Evolutionary conservation across 2,888 invertebrate genomes (phyloP), one percentile per base, ranked within the genome.

Genomic region (Pheosia gnoma): DNA sequence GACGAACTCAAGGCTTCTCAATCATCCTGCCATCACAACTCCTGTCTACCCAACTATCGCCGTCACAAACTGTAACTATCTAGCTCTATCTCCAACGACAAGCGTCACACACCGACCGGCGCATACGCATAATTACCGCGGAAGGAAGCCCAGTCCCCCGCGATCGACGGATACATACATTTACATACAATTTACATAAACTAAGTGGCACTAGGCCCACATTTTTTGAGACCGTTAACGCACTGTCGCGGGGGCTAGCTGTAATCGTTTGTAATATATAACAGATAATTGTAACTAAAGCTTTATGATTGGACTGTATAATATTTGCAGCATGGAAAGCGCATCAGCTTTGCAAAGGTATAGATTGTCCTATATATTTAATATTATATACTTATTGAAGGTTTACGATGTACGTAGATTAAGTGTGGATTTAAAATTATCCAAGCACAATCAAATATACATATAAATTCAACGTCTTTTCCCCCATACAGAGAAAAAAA

Each of bases 81-180:
- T 25, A 11, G 9, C 53, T 6, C 13, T 55, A 55, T 55, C 39
- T n/a, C 39, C n/a, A 39, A 55, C 39, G 55, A 55, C 55, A 55
- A 3, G 55, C 39, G 53, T 54, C 53, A 54, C 55, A 55, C 55
- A 55, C 55, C 38, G 55, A 39, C 38, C 54, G 58, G 55, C 37
- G 60, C 51, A 56, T 54, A 57, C 57, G 57, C 64, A 66, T 66
- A 63, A 68, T 68, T 65, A 66, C 58, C 58, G 61, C 68, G 71
- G 71, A 71, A 71, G 71, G 71, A 71, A 68, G 63, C 61, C 51
- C 60, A 51, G 61, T 62, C 71, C 67, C 52, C 57, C 51, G 52
- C 58, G 60, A 57, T 57, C 45, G 10, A 36, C 9, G 58, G 67
- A 67, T 67, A 67, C 67, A 67, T 67, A 59, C 60, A 67, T 67